Evolutionary conservation across 2,113 vertebrate species (phyloP), one percentile per base, ranked within the genome.

Genomic region (Sturnus vulgaris): DNA sequence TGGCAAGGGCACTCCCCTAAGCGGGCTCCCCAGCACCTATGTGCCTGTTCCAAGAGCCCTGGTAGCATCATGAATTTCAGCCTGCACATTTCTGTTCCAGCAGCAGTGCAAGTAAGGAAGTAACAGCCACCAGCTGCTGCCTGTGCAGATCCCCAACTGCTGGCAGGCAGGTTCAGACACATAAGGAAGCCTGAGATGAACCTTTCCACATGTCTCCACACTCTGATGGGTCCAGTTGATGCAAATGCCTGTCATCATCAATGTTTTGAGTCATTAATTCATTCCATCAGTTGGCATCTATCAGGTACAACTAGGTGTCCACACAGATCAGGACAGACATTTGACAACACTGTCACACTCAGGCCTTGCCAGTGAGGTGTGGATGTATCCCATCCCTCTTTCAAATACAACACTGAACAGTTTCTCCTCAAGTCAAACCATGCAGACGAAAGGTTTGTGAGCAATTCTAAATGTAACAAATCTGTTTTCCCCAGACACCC

Each of bases 331-430:
- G 53, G 69, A 63, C 39, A 71, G 66, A 46, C 28, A 21, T 17
- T 15, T 2, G 42, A 66, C 44, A 64, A 15, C 10, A 5, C 22
- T 37, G 49, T 24, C 79, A 14, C 13, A 59, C 0, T 0, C 9
- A 52, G 57, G 22, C 24, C 60, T 40, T 39, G 50, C n/a, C n/a
- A 49, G 49, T 8, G 46, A 78, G 22, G 20, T 40, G 15, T 25
- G 12, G 22, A 8, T 33, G 42, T 15, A 55, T 44, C 68, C 22
- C 68, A 44, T 19, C 8, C 22, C 69, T 23, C 44, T 70, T 50
- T 52, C 17, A 80, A 72, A 68, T 11, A 80, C 24, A 68, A 30
- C 31, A n/a, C 19, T 6, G 66, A 61, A n/a, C 39, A 53, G 52
- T 30, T 73, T 66, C 24, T 90, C 33, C 21, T 7, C 12, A 55